Evolutionary conservation across 2,888 invertebrate genomes (phyloP), one percentile per base, ranked within the genome.

Genomic region (Drosophila maculinotata): DNA sequence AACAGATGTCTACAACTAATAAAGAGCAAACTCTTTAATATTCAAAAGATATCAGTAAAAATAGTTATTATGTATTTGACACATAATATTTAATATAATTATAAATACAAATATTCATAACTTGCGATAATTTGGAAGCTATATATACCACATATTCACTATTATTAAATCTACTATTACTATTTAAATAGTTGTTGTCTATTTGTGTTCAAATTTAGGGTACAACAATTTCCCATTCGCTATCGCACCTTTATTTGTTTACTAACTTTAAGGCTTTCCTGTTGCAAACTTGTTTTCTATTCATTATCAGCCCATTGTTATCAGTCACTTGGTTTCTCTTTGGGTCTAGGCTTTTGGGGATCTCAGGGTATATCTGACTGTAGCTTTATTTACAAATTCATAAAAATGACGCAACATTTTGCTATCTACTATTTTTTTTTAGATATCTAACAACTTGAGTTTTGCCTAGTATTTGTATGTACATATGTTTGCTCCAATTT

Each of bases 241-340:
- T 30, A 45, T 9, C 66, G 31, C 45, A 68, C 38, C 41, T 64
- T 36, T 66, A 20, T 62, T 67, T 75, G 14, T 31, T 33, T 33
- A 36, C 10, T 28, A 15, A 3, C 31, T 38, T 35, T 23, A 30
- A 25, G 30, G 28, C 20, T 41, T 44, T 23, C 14, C 7, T 12
- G 14, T 20, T 12, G 20, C 9, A 5, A 38, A 51, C 42, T 52
- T 54, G 39, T 53, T 35, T 38, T 30, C 9, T 31, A 1, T 41
- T 56, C 12, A 15, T 73, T 73, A 76, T 76, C 75, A 69, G 59
- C 41, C 7, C 25, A 9, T 17, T 45, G 14, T 63, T 76, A 76
- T 73, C 69, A 59, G 62, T 31, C 17, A 9, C 17, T 45, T 9
- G 12, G 26, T 41, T 41, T 63, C 56, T 31, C 14, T 57, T 35